Evolutionary conservation across 1,140 invertebrate species (phyloP).

Genomic region (Panagrolaimus sp.): DNA sequence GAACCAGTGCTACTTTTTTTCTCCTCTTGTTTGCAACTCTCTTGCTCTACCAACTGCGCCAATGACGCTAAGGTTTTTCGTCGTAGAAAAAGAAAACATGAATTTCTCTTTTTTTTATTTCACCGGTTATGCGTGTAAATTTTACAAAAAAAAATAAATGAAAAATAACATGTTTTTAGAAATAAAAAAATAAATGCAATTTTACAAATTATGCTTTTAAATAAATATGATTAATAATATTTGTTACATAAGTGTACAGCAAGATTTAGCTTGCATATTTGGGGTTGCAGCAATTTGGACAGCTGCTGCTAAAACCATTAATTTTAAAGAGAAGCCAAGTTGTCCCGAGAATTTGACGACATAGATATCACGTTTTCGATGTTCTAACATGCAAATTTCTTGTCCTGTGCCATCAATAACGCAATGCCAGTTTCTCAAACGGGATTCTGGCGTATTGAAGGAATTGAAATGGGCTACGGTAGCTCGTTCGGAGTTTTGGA

Average conservation of each 20-base stretch:
- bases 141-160: too few relatives aligned
- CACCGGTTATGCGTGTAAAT: too few relatives aligned
- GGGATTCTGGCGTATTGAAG: not conserved
- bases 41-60: too few relatives aligned
- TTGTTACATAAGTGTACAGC: constrained; percentile 4
- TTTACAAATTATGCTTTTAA: too few relatives aligned
- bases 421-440: not conserved
- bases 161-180: too few relatives aligned
- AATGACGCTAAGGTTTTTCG: too few relatives aligned
- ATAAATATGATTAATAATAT: too few relatives aligned
- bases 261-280: constrained; percentile 1
- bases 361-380: constrained; percentile 5
- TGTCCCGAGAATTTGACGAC: constrained; percentile 10
- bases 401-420: constrained; percentile 7
- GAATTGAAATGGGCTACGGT: not conserved
- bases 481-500: not conserved
- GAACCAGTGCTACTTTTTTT: too few relatives aligned
- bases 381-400: constrained; percentile 7
- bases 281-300: constrained; percentile 8
- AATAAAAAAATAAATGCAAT: too few relatives aligned
- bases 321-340: constrained; percentile 2
- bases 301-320: constrained; percentile 7
- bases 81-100: too few relatives aligned
- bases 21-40: too few relatives aligned
- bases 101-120: too few relatives aligned